Percentiles rank a stretch among this genome's conserved stretches.
These are phyloP conservation scores for Colletes collaris DNA, from an alignment of 2,888 invertebrate species.

Conservation along the genomic window DNA sequence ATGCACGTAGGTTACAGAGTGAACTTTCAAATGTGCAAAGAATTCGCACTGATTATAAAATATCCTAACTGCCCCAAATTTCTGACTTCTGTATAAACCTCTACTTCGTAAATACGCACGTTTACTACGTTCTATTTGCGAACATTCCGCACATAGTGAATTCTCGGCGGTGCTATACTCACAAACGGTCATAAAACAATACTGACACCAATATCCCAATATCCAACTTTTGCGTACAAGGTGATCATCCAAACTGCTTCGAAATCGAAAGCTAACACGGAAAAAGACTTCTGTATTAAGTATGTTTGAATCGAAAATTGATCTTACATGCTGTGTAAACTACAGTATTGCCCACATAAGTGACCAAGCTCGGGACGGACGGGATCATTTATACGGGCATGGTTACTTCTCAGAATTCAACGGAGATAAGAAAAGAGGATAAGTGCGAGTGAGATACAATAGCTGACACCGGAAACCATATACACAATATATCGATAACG, in stretches of 20 bases:
- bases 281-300: not conserved
- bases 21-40: slow-evolving; percentile 75
- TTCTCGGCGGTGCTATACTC: slow-evolving; percentile 60
- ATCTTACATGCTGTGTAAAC: not conserved
- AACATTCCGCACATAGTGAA: slow-evolving; percentile 63
- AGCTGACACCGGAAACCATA: too few species aligned
- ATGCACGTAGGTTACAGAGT: slow-evolving; percentile 68
- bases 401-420: too few species aligned
- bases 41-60: slow-evolving; percentile 81
- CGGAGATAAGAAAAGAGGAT: too few species aligned
- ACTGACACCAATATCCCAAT: slow-evolving; percentile 78
- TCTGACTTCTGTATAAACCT: slow-evolving; percentile 69
- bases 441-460: too few species aligned
- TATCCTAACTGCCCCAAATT: slow-evolving; percentile 70
- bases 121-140: slow-evolving; percentile 60
- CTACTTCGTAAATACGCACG: slow-evolving; percentile 66
- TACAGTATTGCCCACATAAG: too few species aligned
- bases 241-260: slow-evolving; percentile 77
- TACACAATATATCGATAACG: too few species aligned
- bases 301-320: not conserved
- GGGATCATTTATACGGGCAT: too few species aligned
- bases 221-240: slow-evolving; percentile 77
- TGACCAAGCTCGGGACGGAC: too few species aligned
- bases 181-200: slow-evolving; percentile 73
- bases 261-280: slow-evolving; percentile 75